Evolutionary conservation across 2,888 invertebrate species (phyloP).

Genomic region (Stictocephala bisonia): DNA sequence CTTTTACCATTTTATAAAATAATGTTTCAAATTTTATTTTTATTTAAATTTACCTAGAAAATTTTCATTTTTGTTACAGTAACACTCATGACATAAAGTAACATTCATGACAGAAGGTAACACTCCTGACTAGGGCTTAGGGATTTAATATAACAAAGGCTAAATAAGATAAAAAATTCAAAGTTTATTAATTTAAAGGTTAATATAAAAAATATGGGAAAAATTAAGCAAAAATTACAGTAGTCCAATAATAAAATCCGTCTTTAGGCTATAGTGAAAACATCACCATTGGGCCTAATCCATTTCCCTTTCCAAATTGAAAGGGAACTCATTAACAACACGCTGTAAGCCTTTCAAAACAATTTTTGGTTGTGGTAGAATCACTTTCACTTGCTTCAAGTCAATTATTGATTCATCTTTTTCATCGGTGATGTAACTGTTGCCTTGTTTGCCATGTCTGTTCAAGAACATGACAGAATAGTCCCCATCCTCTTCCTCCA

Average conservation of each 20-base stretch:
- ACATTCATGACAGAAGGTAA: conserved; percentile 3
- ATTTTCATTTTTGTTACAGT: not conserved
- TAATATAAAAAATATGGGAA: no score
- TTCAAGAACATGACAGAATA: not conserved
- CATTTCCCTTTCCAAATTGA: not conserved
- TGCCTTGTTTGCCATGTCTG: not conserved
- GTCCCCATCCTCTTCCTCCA: not conserved
- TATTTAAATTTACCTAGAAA: not conserved
- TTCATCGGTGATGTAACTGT: not conserved
- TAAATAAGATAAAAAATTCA: not conserved
- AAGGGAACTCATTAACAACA: not conserved
- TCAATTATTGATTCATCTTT: not conserved
- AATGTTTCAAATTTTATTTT: not conserved
- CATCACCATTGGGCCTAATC: not conserved
- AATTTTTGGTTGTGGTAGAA: conserved; percentile 14
- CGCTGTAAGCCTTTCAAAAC: not conserved
- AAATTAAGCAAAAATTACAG: no score
- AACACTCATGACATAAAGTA: conserved; percentile 20
- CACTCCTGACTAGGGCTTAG: conserved; percentile 32
- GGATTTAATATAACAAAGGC: no score
- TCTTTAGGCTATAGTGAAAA: no score
- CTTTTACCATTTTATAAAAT: not conserved
- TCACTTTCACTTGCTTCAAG: not conserved
- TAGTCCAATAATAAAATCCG: no score
- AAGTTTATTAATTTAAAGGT: not conserved